These are phyloP conservation scores for Sebastes aleutianus DNA, from an alignment of 2,797 vertebrate genomes.

Conservation along the genomic window DNA sequence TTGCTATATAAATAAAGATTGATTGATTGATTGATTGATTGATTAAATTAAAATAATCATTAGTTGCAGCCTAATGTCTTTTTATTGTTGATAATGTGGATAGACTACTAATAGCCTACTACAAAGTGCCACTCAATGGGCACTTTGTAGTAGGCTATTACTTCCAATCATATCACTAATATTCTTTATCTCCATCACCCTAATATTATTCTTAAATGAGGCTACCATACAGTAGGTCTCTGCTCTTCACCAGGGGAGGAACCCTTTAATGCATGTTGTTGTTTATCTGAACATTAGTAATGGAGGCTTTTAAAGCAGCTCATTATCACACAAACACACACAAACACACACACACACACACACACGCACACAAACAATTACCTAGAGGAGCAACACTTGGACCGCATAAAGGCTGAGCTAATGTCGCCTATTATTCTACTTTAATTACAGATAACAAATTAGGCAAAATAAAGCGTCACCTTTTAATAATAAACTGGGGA, in stretches of 20 bases:
- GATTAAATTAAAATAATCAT: too few species aligned
- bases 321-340: background rate
- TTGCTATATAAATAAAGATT: too few species aligned
- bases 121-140: too few species aligned
- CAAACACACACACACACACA: too few species aligned
- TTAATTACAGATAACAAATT: background rate
- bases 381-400: background rate
- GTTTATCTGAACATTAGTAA: background rate
- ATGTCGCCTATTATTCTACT: background rate
- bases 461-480: too few species aligned
- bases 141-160: too few species aligned
- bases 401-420: background rate
- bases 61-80: too few species aligned
- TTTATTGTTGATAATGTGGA: fast-evolving
- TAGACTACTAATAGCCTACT: too few species aligned
- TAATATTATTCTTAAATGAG: background rate
- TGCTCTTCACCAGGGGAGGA: background rate
- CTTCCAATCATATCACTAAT: background rate
- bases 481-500: too few species aligned
- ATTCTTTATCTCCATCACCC: background rate
- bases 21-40: too few species aligned
- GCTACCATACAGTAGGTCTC: background rate
- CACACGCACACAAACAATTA: background rate
- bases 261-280: background rate
- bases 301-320: background rate